phyloP scores from a whole-genome alignment of 2,888 invertebrate genomes.

The Terebella lapidaria region DNA sequence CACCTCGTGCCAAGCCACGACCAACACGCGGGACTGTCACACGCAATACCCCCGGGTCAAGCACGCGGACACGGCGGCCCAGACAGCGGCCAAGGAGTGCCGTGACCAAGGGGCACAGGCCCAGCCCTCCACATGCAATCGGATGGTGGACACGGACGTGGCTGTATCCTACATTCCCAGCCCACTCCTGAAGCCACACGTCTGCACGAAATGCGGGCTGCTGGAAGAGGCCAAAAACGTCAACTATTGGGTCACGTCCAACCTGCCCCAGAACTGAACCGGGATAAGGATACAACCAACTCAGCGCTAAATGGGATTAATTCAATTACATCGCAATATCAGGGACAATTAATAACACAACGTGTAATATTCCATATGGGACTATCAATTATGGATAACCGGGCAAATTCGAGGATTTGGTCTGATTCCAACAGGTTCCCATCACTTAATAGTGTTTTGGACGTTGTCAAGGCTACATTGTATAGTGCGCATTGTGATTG shows the following conservation, averaged over 20 bases:
- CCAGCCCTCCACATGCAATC: neutral
- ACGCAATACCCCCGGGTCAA: slow-evolving; percentile 3
- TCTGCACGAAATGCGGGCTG: neutral
- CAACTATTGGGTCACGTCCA: neutral
- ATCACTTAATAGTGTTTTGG: too few relatives aligned
- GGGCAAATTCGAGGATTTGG: too few relatives aligned
- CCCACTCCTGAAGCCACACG: neutral
- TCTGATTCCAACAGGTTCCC: too few relatives aligned
- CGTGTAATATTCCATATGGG: too few relatives aligned
- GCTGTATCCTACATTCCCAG: neutral
- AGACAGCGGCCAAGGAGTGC: slow-evolving; percentile 1
- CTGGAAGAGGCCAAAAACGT: neutral
- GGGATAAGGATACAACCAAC: too few relatives aligned
- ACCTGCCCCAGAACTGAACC: neutral
- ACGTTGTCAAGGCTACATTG: too few relatives aligned
- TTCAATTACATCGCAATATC: too few relatives aligned
- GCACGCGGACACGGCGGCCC: neutral
- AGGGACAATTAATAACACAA: too few relatives aligned
- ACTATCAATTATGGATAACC: too few relatives aligned
- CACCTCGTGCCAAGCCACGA: neutral
- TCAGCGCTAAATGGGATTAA: too few relatives aligned
- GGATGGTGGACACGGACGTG: neutral
- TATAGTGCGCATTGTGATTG: too few relatives aligned
- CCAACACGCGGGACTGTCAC: neutral
- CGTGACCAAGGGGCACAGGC: neutral